Conservation (phyloP, 2,888 invertebrate genomes). For the Gnatocerus cornutus region DNA sequence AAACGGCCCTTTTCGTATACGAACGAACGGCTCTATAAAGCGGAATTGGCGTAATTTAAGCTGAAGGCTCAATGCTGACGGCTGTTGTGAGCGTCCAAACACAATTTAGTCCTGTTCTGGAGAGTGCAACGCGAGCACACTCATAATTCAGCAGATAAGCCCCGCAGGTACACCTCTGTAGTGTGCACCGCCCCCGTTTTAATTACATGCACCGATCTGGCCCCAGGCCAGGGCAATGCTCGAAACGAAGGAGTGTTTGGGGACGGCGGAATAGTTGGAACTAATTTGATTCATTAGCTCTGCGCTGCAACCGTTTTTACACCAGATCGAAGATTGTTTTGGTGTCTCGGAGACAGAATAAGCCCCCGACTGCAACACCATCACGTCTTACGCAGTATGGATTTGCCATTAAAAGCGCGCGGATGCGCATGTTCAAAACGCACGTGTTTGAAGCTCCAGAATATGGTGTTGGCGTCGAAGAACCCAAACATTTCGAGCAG, state of each 20-base stretch:
- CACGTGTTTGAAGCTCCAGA: constrained; percentile 63
- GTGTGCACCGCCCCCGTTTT: constrained; percentile 49
- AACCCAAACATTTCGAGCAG: constrained; percentile 39
- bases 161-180: constrained; percentile 57
- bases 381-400: constrained; percentile 60
- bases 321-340: no score
- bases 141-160: constrained; percentile 58
- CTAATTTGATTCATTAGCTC: constrained; percentile 14
- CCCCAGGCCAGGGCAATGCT: constrained; percentile 49
- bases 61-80: constrained; percentile 38
- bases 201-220: constrained; percentile 57
- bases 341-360: no score
- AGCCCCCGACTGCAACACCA: constrained; percentile 12
- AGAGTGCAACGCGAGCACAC: constrained; percentile 34
- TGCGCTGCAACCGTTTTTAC: no score
- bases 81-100: constrained; percentile 51
- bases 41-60: constrained; percentile 54
- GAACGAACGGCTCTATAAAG: constrained; percentile 43
- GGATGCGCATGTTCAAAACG: constrained; percentile 61
- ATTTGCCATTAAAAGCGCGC: constrained; percentile 66
- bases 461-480: constrained; percentile 41
- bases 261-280: constrained; percentile 12
- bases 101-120: constrained; percentile 54
- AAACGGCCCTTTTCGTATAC: constrained; percentile 10
- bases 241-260: constrained; percentile 9